These are phyloP conservation scores for Pelochelys cantorii DNA, from an alignment of 2,797 vertebrate species.

Conservation along the genomic window DNA sequence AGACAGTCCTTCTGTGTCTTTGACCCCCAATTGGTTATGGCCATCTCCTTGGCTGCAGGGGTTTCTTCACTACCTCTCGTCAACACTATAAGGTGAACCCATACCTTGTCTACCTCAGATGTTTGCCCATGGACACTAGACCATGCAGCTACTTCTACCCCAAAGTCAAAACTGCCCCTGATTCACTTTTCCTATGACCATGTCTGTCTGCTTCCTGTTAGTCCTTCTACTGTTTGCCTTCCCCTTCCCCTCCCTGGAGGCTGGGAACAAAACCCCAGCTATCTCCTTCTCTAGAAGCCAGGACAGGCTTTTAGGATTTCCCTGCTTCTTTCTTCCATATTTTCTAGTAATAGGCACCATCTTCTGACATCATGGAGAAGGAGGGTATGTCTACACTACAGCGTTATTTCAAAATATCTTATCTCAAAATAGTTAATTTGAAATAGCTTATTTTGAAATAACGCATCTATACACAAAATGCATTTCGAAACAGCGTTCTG, in stretches of 20 bases:
- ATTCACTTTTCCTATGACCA: not conserved
- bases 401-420: too few relatives aligned
- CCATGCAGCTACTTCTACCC: not conserved
- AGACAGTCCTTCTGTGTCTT: not conserved
- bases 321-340: not conserved
- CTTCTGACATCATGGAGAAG: not conserved
- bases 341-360: fast-evolving
- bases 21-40: not conserved
- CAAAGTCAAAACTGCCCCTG: not conserved
- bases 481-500: too few relatives aligned
- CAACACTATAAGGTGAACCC: not conserved
- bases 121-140: not conserved
- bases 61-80: not conserved
- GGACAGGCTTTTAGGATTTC: not conserved
- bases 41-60: not conserved
- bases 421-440: too few relatives aligned
- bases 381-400: too few relatives aligned
- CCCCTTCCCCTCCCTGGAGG: not conserved
- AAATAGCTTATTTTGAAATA: too few relatives aligned
- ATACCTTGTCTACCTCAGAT: not conserved
- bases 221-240: not conserved
- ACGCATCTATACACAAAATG: too few relatives aligned
- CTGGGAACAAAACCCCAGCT: not conserved
- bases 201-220: not conserved
- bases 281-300: not conserved